Conservation (phyloP, 2,888 invertebrate species). For the Sinhomidia bicolor region DNA sequence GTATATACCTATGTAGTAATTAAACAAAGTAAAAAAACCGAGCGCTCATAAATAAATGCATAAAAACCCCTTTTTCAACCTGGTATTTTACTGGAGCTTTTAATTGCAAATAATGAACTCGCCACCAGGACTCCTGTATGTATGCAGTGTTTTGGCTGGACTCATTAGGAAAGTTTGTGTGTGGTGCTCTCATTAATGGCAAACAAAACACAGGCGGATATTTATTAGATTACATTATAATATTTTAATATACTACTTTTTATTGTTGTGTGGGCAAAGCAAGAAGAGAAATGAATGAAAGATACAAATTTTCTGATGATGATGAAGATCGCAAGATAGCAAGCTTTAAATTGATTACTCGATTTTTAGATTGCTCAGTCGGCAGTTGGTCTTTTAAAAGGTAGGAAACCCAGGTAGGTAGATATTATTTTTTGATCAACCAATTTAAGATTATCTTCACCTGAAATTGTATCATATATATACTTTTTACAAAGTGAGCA, state of each 20-base stretch:
- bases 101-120: slow-evolving; percentile 67
- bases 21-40: slow-evolving; percentile 1
- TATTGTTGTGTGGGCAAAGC: background rate
- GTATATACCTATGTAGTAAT: background rate
- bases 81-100: slow-evolving; percentile 20
- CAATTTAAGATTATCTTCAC: no score
- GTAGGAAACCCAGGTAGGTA: no score
- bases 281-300: background rate
- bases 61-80: slow-evolving; percentile 7
- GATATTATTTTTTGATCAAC: no score
- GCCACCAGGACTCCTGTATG: slow-evolving; percentile 28
- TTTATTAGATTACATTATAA: slow-evolving; percentile 49
- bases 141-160: background rate
- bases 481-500: background rate
- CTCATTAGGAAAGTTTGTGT: background rate
- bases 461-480: no score
- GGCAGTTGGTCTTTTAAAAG: background rate
- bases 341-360: no score
- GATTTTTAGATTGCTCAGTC: no score
- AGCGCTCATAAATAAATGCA: slow-evolving; percentile 16
- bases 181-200: slow-evolving; percentile 16
- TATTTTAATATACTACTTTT: background rate
- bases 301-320: background rate
- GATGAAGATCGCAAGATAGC: background rate
- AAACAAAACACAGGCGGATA: background rate